These are phyloP conservation scores for Ricordea florida DNA, from an alignment of 92 coral and sea anemone species.

Conservation along the genomic window DNA sequence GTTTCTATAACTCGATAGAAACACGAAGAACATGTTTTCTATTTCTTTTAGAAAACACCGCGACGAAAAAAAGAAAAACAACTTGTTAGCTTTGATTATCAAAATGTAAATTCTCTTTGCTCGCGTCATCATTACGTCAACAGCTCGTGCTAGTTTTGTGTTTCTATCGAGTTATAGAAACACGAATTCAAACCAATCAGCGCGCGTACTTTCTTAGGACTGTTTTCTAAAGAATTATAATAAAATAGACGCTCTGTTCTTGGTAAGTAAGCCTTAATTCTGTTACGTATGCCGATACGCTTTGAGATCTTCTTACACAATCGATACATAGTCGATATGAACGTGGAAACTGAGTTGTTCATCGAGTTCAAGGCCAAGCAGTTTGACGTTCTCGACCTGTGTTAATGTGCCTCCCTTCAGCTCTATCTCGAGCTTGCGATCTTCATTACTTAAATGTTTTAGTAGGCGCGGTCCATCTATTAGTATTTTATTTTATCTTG, in stretches of 20 bases:
- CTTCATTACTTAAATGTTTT: background rate
- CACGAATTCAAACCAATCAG: too few relatives aligned
- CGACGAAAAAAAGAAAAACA: too few relatives aligned
- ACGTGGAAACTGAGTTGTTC: background rate
- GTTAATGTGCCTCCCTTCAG: background rate
- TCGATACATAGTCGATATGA: constrained; percentile 15
- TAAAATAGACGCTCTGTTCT: constrained; percentile 25
- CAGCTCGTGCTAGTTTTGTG: too few relatives aligned
- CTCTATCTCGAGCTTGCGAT: background rate
- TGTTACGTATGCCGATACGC: constrained; percentile 7
- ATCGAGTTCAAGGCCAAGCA: background rate
- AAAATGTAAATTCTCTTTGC: too few relatives aligned
- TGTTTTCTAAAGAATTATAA: constrained; percentile 22
- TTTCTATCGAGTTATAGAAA: too few relatives aligned
- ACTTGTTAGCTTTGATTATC: too few relatives aligned
- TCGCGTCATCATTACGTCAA: too few relatives aligned
- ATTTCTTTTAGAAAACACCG: too few relatives aligned
- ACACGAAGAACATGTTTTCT: too few relatives aligned
- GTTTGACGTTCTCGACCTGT: background rate
- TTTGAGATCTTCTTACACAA: constrained; percentile 17
- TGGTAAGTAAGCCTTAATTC: constrained; percentile 28
- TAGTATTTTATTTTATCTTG: background rate
- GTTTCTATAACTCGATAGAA: too few relatives aligned
- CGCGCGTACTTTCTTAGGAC: too few relatives aligned
- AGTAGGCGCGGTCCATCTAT: background rate